Evolutionary conservation across 2,113 vertebrate genomes (phyloP).

Genomic region (Ictidomys tridecemlineatus): DNA sequence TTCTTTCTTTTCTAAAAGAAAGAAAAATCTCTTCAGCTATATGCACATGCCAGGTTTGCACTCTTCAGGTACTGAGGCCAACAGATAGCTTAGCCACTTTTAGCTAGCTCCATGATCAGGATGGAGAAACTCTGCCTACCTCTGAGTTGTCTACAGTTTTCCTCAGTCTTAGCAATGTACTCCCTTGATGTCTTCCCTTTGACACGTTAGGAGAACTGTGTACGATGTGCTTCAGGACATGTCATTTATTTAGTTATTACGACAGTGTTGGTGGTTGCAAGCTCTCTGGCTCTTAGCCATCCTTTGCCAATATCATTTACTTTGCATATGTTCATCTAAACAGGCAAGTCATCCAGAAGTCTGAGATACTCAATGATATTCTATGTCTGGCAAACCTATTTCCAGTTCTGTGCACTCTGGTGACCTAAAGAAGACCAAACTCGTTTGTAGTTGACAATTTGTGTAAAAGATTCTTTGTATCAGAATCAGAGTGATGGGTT

Average conservation of each 20-base stretch:
- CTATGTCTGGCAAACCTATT: neutral
- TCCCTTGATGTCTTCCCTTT: neutral
- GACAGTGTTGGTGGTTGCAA: neutral
- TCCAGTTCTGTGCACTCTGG: neutral
- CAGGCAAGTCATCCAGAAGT: neutral
- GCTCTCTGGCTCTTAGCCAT: neutral
- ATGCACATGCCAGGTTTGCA: neutral
- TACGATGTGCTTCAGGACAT: neutral
- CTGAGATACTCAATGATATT: neutral
- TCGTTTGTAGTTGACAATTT: neutral
- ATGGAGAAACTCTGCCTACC: neutral
- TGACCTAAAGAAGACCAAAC: neutral
- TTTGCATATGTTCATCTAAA: neutral
- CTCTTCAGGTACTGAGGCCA: neutral
- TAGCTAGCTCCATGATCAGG: neutral
- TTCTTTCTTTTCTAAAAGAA: neutral
- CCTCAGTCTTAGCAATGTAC: neutral
- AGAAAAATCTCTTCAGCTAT: neutral
- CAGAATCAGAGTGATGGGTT: neutral
- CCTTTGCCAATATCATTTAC: neutral
- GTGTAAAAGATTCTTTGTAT: neutral
- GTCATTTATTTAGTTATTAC: neutral
- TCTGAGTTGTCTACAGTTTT: neutral
- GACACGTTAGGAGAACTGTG: neutral
- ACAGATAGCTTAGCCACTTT: neutral